Percentiles rank a stretch among this genome's conserved stretches.
Conservation (phyloP, 2,888 invertebrate genomes). For the Cephus runcator region DNA sequence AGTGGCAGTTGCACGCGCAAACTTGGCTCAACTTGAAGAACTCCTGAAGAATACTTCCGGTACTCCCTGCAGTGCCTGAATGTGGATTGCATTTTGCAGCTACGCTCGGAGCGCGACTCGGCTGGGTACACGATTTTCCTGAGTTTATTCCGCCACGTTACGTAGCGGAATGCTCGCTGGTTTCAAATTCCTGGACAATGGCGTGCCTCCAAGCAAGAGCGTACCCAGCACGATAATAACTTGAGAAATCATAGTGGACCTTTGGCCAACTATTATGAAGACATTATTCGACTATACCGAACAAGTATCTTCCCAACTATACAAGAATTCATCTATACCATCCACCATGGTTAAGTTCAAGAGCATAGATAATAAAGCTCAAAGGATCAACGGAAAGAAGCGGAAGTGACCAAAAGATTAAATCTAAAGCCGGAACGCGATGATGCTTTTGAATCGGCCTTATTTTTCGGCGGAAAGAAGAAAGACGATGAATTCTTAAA, state of each 20-base stretch:
- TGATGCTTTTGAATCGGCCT: neutral
- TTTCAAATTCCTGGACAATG: neutral
- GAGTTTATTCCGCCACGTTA: slow-evolving; percentile 3
- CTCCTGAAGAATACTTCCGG: slow-evolving; percentile 4
- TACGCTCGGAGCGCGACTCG: neutral
- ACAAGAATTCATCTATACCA: neutral
- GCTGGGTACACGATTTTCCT: slow-evolving; percentile 1
- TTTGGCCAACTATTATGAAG: neutral
- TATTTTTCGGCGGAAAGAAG: neutral
- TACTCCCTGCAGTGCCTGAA: neutral
- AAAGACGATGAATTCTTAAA: neutral
- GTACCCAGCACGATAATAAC: neutral
- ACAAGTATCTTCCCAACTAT: neutral
- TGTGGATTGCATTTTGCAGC: slow-evolving; percentile 3
- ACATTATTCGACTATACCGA: neutral
- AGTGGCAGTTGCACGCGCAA: neutral
- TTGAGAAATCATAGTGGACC: neutral
- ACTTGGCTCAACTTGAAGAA: neutral
- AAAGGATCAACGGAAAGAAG: neutral
- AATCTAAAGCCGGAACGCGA: neutral
- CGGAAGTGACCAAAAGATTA: neutral
- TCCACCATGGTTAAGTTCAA: neutral
- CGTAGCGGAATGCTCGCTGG: neutral
- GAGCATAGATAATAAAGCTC: neutral
- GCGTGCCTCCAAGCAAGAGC: neutral